Base-by-base conservation (phyloP, 1,140 invertebrate species). In the Ceratina australensis region DNA sequence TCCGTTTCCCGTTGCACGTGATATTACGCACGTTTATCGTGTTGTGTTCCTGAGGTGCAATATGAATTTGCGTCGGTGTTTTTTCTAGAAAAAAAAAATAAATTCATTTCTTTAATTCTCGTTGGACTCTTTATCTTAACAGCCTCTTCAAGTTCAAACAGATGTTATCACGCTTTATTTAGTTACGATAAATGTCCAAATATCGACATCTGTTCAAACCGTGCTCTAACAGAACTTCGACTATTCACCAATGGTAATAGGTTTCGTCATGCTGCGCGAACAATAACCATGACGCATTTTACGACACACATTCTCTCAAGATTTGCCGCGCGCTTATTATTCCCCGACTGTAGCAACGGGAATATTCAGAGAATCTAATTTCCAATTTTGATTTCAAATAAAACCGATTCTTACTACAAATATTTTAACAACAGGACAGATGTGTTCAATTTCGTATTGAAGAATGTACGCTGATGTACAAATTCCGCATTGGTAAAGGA, bases 1-100 rank as follows among this genome's bases (percentile, higher is more conserved):
- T 85, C 18, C 88, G 85, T 71, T 91, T 90, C 12, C 84, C 87
- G 24, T 82, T 86, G 22, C 78, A 79, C 1, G 88, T 61, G n/a
- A 89, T 63, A 54, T 88, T 89, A 8, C 87, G 83, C 13, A 89
- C 59, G 28, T 87, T 91, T 15, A 89, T 13, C n/a, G 87, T 85
- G 20, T 67, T 84, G 3, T 7, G 47, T 20, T 84, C 79, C 18
- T 72, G 72, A 16, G 86, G n/a, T 0, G 69, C 72, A 1, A 85
- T 18, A 2, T 71, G 73, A 0, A 67, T 33, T 24, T 83, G 73
- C 3, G 75, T 76, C 73, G 49, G n/a, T 20, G 64, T 8, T 56
- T 73, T 52, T 5, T 74, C 84, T 85, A 20, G 74, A 24, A 3
- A 16, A 12, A 67, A 33, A 10, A 52, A 57, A 57, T n/a, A n/a